Evolutionary conservation across 1,140 invertebrate species (phyloP), one percentile per base, ranked within the genome.

Genomic region (Steinernema khuongi): DNA sequence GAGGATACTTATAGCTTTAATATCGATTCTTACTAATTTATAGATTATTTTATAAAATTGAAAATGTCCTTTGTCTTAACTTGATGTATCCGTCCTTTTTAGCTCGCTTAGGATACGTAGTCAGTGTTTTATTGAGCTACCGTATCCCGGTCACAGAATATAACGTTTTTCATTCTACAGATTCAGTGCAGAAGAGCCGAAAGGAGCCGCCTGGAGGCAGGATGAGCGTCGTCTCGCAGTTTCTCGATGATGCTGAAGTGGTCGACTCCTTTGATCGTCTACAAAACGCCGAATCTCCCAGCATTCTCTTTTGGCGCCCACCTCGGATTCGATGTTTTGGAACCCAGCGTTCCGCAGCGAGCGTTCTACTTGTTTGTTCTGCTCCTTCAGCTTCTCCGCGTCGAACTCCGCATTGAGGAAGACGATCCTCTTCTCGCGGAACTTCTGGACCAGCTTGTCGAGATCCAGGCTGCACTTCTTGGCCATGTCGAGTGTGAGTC

Each of bases 201-300:
- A 22, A 26, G 36, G 7, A 60, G 50, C 14, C 14, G 4, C 26
- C 26, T 11, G 50, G 7, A 17, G 50, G 50, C 50, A 22, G 19
- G 19, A 22, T 60, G 50, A 22, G 14, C 22, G 4, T 60, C 2
- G 50, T 17, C 11, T 14, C 50, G 50, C 14, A 60, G 50, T 4
- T 60, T 60, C 22, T 60, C 50, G 50, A 60, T 60, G 50, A 60
- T 60, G 50, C 50, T 60, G 50, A 60, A 60, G 50, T 60, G 50
- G 19, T 60, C 50, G 11, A 60, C 50, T 60, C 11, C 22, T 60
- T 11, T 11, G 2, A 60, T 22, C 22, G 14, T 22, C 50, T 60
- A 4, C n/a, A 60, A 60, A 60, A 14, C 2, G 19, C 14, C 36
- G n/a, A 41, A 41, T 41, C n/a, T 7, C 36, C 7, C 7, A n/a